Percentiles rank a stretch among this genome's conserved stretches.
These are phyloP conservation scores for Macroglossus sobrinus DNA, from an alignment of 2,113 vertebrate species.

Conservation along the genomic window DNA sequence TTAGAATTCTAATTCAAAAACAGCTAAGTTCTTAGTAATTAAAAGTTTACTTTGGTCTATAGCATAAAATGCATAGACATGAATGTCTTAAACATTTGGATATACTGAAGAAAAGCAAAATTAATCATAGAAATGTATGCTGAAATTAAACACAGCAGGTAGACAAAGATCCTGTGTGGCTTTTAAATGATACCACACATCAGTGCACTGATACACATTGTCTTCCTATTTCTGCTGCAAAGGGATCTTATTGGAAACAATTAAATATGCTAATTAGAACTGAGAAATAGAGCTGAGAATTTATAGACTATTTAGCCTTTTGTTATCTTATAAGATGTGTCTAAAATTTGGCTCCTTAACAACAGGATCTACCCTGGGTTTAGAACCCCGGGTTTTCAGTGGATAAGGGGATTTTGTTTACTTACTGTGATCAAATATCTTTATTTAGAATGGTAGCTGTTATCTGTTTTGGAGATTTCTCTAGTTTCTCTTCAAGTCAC, in stretches of 20 bases:
- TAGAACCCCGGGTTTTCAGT: background rate
- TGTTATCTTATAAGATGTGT: background rate
- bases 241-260: conserved; percentile 45
- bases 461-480: background rate
- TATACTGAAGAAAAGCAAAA: conserved; percentile 50
- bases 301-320: background rate
- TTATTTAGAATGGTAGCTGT: background rate
- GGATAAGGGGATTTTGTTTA: background rate
- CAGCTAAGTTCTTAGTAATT: background rate
- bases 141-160: conserved; percentile 65
- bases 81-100: conserved; percentile 6
- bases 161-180: background rate
- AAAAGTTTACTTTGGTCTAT: background rate
- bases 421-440: background rate
- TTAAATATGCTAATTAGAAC: conserved; percentile 52
- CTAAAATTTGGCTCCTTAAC: background rate
- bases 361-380: background rate
- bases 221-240: conserved; percentile 47
- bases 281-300: background rate
- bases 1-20: background rate
- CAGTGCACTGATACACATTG: background rate
- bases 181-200: conserved; percentile 52
- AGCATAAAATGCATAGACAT: background rate
- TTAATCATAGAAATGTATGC: conserved; percentile 52
- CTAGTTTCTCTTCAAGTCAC: background rate